These are phyloP conservation scores for Noturus placidus DNA, from an alignment of 2,113 vertebrate species.

Conservation along the genomic window DNA sequence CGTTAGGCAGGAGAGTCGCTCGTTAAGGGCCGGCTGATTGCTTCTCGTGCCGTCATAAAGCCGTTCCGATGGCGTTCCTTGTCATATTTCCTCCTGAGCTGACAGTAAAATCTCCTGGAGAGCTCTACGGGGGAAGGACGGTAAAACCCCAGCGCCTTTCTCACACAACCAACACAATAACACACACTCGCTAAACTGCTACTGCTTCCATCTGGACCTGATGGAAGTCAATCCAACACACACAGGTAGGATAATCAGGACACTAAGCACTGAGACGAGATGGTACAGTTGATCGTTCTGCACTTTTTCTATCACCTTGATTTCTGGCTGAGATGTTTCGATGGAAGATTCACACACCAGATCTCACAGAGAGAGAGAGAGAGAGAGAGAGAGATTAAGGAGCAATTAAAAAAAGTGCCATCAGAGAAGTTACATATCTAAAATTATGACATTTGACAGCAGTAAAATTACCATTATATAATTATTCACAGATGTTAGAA, in stretches of 20 bases:
- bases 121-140: conserved; percentile 49
- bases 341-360: neutral
- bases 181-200: conserved; percentile 47
- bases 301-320: neutral
- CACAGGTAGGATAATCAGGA: conserved; percentile 66
- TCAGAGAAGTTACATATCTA: neutral
- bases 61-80: conserved; percentile 58
- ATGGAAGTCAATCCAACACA: conserved; percentile 66
- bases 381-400: neutral
- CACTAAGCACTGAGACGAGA: conserved; percentile 55
- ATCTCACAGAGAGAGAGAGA: neutral
- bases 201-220: conserved; percentile 73
- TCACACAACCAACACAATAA: conserved; percentile 42
- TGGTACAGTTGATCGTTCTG: neutral
- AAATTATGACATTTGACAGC: neutral
- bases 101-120: conserved; percentile 62
- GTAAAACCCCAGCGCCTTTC: conserved; percentile 44
- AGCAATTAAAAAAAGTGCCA: neutral
- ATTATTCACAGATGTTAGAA: neutral
- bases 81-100: conserved; percentile 67
- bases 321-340: neutral
- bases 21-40: conserved; percentile 72
- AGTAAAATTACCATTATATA: too few species aligned
- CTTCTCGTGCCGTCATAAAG: conserved; percentile 70
- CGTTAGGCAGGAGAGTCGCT: conserved; percentile 59